Percentiles rank a stretch among this genome's conserved stretches.
phyloP scores from a whole-genome alignment of 1,140 invertebrate genomes.

The Bombus turneri region DNA sequence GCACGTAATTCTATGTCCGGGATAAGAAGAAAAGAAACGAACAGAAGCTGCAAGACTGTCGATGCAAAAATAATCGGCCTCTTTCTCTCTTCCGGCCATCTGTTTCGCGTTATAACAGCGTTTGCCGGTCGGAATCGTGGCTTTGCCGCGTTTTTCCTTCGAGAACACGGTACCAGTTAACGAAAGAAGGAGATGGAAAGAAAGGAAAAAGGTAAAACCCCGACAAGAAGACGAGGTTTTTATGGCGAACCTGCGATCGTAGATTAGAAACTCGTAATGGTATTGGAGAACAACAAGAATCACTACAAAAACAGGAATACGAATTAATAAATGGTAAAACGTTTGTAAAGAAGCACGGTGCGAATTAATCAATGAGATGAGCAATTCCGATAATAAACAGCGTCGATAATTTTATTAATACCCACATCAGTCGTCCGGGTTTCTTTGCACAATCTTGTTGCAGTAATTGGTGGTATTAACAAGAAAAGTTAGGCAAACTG shows the following conservation, averaged over 20 bases:
- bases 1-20: not conserved
- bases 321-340: not conserved
- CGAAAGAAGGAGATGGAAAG: not conserved
- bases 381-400: conserved; percentile 53
- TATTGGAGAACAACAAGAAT: too few species aligned
- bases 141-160: not conserved
- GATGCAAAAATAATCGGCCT: conserved; percentile 32
- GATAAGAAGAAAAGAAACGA: not conserved
- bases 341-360: not conserved
- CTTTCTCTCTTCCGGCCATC: conserved; percentile 12
- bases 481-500: too few species aligned
- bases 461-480: too few species aligned
- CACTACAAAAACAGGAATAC: not conserved
- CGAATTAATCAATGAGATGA: not conserved
- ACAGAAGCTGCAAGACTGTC: not conserved
- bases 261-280: not conserved
- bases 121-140: not conserved
- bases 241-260: conserved; percentile 15
- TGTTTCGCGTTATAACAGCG: conserved; percentile 16
- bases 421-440: not conserved
- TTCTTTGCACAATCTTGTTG: not conserved
- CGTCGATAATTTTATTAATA: conserved; percentile 70
- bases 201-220: not conserved
- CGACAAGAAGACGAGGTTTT: not conserved
- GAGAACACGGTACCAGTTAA: too few species aligned